phyloP scores from a whole-genome alignment of 2,113 vertebrate genomes.

The Pyxicephalus adspersus region DNA sequence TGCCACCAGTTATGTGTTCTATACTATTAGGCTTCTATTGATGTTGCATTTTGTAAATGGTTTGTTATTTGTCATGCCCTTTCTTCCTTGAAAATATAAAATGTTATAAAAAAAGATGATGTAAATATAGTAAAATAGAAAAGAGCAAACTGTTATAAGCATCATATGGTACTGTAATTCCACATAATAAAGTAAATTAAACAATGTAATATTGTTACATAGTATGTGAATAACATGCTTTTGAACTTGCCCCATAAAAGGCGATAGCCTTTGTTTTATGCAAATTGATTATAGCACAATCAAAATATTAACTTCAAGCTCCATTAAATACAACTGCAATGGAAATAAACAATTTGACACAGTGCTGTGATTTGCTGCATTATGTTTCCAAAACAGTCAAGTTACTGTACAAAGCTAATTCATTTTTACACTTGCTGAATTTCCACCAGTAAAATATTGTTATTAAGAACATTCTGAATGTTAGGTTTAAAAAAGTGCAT shows the following conservation, averaged over 20 bases:
- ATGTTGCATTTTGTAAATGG: too few species aligned
- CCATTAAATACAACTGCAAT: conserved; percentile 40
- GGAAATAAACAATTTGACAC: conserved; percentile 32
- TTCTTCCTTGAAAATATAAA: too few species aligned
- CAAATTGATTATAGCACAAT: conserved; percentile 33
- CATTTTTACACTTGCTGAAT: not conserved
- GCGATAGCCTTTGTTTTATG: conserved; percentile 32
- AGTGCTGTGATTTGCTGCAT: conserved; percentile 16
- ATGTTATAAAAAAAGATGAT: too few species aligned
- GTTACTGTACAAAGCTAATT: not conserved
- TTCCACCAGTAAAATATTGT: conserved; percentile 1
- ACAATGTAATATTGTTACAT: conserved; percentile 5
- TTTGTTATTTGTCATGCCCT: too few species aligned
- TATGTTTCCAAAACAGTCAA: conserved; percentile 2
- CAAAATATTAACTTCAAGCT: conserved; percentile 45
- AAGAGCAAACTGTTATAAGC: not conserved
- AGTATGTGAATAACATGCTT: conserved; percentile 12
- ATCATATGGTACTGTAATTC: conserved; percentile 15
- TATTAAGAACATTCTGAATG: not conserved
- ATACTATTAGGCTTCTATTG: too few species aligned
- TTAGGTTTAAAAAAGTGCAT: not conserved
- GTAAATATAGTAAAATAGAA: too few species aligned
- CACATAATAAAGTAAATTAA: conserved; percentile 23
- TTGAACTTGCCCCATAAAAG: conserved; percentile 3
- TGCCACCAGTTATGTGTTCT: too few species aligned